A percentile compares a stretch with the other conserved stretches of the same genome.
These are phyloP conservation scores for Apis florea DNA, from an alignment of 1,140 invertebrate genomes.

Conservation along the genomic window DNA sequence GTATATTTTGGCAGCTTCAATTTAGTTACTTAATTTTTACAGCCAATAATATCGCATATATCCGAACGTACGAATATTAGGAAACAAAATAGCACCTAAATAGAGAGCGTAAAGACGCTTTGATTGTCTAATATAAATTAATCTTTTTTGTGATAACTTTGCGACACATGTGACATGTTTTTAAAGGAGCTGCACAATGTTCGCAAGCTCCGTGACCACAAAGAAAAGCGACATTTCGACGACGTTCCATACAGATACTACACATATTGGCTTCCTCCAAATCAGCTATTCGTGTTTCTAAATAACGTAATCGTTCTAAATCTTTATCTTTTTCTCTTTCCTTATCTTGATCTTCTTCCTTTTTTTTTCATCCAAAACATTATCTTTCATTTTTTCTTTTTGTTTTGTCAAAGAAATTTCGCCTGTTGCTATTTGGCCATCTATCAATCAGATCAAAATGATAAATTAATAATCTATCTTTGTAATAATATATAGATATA, in stretches of 20 bases:
- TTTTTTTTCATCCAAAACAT: conserved; percentile 56
- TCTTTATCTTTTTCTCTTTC: conserved; percentile 80
- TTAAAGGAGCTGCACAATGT: conserved; percentile 89
- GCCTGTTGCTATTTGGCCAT: conserved; percentile 47
- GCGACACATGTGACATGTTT: conserved; percentile 95
- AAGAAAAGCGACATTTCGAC: conserved; percentile 91
- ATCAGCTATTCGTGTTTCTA: conserved; percentile 92
- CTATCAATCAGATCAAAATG: conserved; percentile 2
- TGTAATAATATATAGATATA: background rate
- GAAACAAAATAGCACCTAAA: background rate
- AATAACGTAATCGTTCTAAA: conserved; percentile 85
- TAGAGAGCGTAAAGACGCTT: background rate
- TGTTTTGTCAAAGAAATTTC: conserved; percentile 49
- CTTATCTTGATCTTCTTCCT: conserved; percentile 76
- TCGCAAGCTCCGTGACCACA: conserved; percentile 94
- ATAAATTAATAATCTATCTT: background rate
- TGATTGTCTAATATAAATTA: conserved; percentile 84
- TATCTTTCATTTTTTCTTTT: conserved; percentile 55
- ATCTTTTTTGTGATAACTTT: conserved; percentile 94
- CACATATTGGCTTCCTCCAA: conserved; percentile 92
- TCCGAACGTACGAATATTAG: background rate
- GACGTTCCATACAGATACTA: conserved; percentile 89
- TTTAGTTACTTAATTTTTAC: conserved; percentile 4
- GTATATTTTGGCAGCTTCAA: conserved; percentile 53
- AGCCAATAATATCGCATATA: background rate